Base-by-base conservation (phyloP, 2,113 vertebrate genomes). In the Alces alces region DNA sequence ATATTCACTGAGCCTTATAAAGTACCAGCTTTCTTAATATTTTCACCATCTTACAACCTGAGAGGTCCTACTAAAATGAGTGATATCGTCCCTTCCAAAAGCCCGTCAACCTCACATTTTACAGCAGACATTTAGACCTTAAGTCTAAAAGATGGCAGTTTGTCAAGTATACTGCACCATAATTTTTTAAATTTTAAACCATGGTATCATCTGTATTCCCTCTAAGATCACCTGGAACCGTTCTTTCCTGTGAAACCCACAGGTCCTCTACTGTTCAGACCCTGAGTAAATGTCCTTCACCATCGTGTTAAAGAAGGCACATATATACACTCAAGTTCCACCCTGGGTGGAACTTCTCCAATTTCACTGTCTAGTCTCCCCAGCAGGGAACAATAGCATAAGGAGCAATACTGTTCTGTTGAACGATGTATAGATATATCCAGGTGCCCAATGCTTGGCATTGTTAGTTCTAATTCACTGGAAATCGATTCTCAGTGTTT, bases 311-410 rank as follows among this genome's bases (percentile, higher is more conserved):
- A 55, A 39, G 3, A 21, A 47, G 33, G 28, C 23, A 80, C 25
- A 61, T 9, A 19, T 0, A 57, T 47, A 61, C 19, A 30, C 4
- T 39, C 23, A 54, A 17, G n/a, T 0, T 4, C 28, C 5, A 0
- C 11, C n/a, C 58, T 39, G 28, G 2, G 15, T 33, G 15, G 28
- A 25, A 11, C 45, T 39, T 36, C 60, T 15, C 39, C 9, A 7
- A 27, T 10, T 25, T 23, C 50, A 85, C 43, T 64, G 70, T 36
- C 82, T 45, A 30, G 25, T 47, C 15, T n/a, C 28, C 33, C 55
- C 52, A 25, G 8, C 3, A 47, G 3, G 2, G 1, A n/a, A 66
- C 25, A 58, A 5, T 0, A 19, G 79, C 39, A 7, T 0, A 16
- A 17, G 43, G 3, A 15, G 11, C 21, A 66, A 6, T 30, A 45